phyloP scores from a whole-genome alignment of 2,113 vertebrate species.

The Calypte anna region DNA sequence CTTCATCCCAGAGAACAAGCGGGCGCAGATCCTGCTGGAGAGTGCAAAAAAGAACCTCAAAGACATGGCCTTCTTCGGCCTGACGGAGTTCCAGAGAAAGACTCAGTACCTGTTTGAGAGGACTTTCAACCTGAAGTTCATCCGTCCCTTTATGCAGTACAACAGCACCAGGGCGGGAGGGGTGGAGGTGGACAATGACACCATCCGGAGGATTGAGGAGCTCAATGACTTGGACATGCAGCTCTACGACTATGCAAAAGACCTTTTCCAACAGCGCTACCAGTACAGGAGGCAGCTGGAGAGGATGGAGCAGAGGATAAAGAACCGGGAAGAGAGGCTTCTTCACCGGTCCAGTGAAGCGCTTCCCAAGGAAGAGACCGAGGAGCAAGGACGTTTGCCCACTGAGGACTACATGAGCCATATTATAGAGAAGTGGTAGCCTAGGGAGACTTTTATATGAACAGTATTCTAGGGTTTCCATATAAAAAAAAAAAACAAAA shows the following conservation, averaged over 20 bases:
- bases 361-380: slow-evolving; percentile 78
- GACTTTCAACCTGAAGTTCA: slow-evolving; percentile 96
- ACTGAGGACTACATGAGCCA: slow-evolving; percentile 99
- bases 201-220: slow-evolving; percentile 93
- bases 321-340: slow-evolving; percentile 86
- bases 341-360: slow-evolving; percentile 84
- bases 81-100: slow-evolving; percentile 98
- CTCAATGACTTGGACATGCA: slow-evolving; percentile 98
- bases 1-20: slow-evolving; percentile 92
- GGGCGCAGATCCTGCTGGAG: slow-evolving; percentile 93
- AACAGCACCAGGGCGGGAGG: slow-evolving; percentile 96
- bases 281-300: slow-evolving; percentile 95
- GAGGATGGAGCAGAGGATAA: slow-evolving; percentile 90
- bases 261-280: slow-evolving; percentile 99
- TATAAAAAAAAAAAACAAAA: slow-evolving; percentile 35
- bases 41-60: slow-evolving; percentile 97
- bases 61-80: slow-evolving; percentile 98
- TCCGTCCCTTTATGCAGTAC: slow-evolving; percentile 98
- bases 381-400: slow-evolving; percentile 87
- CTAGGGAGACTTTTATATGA: slow-evolving; percentile 72
- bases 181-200: slow-evolving; percentile 91
- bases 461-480: slow-evolving; percentile 56
- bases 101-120: slow-evolving; percentile 98
- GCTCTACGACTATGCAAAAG: slow-evolving; percentile 96
- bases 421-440: slow-evolving; percentile 99